Conservation (phyloP, 2,113 vertebrate species). For the Nerophis lumbriciformis region DNA sequence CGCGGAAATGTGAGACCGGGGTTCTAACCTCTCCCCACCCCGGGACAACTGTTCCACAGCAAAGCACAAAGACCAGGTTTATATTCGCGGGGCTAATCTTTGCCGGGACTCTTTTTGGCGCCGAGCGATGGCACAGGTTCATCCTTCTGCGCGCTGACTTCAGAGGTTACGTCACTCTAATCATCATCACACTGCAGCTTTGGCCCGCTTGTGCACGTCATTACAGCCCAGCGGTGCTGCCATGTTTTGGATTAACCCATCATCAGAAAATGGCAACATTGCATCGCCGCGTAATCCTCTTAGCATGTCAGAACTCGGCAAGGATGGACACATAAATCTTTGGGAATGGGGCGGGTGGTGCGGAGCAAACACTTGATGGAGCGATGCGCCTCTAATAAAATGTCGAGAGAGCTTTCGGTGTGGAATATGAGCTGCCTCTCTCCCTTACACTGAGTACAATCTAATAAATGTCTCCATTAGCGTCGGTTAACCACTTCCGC, state of each 20-base stretch:
- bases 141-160: conserved; percentile 25
- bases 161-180: conserved; percentile 53
- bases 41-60: conserved; percentile 51
- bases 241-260: conserved; percentile 67
- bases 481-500: neutral
- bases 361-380: conserved; percentile 7
- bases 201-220: conserved; percentile 38
- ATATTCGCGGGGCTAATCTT: conserved; percentile 43
- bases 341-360: conserved; percentile 21
- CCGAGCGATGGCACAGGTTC: conserved; percentile 23
- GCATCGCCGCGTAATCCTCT: conserved; percentile 55
- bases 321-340: conserved; percentile 46
- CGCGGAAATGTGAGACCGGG: conserved; percentile 21
- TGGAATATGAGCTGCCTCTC: neutral
- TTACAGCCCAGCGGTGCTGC: conserved; percentile 43
- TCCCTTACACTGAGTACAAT: neutral
- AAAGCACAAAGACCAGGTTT: conserved; percentile 52
- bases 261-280: conserved; percentile 62
- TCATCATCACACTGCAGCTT: conserved; percentile 32
- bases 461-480: neutral
- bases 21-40: conserved; percentile 42
- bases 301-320: conserved; percentile 44
- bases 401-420: neutral
- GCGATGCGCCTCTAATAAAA: conserved; percentile 1
- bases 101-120: conserved; percentile 35